A percentile compares a stretch with the other conserved stretches of the same genome.
Evolutionary conservation across 30 jellyfish, hydroid and myxozoan species (phyloP).

Genomic region (Rhopilema esculentum): DNA sequence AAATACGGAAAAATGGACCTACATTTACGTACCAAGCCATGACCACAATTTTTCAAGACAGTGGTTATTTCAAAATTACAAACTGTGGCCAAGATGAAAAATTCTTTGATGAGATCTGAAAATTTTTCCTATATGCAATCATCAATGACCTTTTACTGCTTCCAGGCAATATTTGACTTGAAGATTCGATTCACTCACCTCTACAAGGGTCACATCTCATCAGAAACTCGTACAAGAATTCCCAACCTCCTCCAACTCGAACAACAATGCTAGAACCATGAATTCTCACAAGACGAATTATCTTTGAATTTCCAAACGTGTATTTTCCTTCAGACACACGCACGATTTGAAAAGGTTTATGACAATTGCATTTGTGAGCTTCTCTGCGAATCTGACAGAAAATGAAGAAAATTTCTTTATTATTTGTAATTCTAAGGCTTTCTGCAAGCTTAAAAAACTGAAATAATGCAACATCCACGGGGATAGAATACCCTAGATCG

Average conservation of each 20-base stretch:
- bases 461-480: too few species aligned
- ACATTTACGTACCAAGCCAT: too few species aligned
- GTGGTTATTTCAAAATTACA: too few species aligned
- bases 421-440: not conserved
- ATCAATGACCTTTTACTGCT: too few species aligned
- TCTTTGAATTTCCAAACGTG: slow-evolving; percentile 86
- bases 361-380: slow-evolving; percentile 86
- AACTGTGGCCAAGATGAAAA: too few species aligned
- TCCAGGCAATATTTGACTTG: too few species aligned
- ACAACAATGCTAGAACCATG: slow-evolving; percentile 95
- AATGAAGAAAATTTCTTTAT: not conserved
- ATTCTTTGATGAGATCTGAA: too few species aligned
- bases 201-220: slow-evolving; percentile 90
- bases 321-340: slow-evolving; percentile 91
- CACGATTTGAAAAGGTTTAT: slow-evolving; percentile 74
- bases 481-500: too few species aligned
- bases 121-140: too few species aligned
- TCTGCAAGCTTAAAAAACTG: not conserved
- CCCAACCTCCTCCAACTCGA: slow-evolving; percentile 99
- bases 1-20: too few species aligned
- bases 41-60: too few species aligned
- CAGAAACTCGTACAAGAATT: slow-evolving; percentile 78
- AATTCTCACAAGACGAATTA: slow-evolving; percentile 88
- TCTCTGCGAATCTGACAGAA: slow-evolving; percentile 77
- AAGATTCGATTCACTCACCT: too few species aligned